Base-by-base conservation (phyloP, 2,113 vertebrate species). In the Pachycephala philippinensis region DNA sequence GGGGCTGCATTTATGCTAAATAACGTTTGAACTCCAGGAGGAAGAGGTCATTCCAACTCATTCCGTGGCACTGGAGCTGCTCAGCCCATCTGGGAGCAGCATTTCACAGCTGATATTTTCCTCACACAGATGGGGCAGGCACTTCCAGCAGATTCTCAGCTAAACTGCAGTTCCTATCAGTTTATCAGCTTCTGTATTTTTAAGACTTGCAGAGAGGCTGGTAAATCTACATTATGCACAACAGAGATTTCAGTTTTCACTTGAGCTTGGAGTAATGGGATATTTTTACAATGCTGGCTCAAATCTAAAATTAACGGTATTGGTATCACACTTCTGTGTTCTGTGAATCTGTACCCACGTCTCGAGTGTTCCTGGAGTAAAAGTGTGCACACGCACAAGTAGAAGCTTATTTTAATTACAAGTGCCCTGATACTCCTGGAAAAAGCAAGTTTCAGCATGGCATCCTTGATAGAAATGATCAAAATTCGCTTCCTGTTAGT, bases 371-470 rank as follows among this genome's bases (percentile, higher is more conserved):
- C 54, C 71, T 80, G 30, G 61, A 45, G 16, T 13, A 40, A 9
- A 79, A 91, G 40, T 22, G 33, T 78, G 53, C n/a, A 75, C 8
- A 13, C 13, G 35, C 54, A 90, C 75, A 93, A 82, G 86, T 12
- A 64, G 61, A 94, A 91, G 37, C 45, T 91, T 72, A 8, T 87
- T 91, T 96, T 95, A 94, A 91, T 90, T 82, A 72, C 31, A 56
- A 72, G 28, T 33, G 24, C n/a, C 42, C 37, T 61, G 33, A 79
- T 89, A 23, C 26, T 94, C 65, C 70, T 57, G 78, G 45, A 56
- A 79, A 83, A 94, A 84, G 50, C 87, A 89, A 91, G 84, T 95
- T 95, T 72, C 79, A 74, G 70, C 59, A 54, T 12, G 59, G 42
- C 35, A 88, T 74, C 54, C 84, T 71, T 87, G 87, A 87, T 13